These are phyloP conservation scores for Oedothorax gibbosus DNA, from an alignment of 1,140 invertebrate genomes.

Conservation along the genomic window DNA sequence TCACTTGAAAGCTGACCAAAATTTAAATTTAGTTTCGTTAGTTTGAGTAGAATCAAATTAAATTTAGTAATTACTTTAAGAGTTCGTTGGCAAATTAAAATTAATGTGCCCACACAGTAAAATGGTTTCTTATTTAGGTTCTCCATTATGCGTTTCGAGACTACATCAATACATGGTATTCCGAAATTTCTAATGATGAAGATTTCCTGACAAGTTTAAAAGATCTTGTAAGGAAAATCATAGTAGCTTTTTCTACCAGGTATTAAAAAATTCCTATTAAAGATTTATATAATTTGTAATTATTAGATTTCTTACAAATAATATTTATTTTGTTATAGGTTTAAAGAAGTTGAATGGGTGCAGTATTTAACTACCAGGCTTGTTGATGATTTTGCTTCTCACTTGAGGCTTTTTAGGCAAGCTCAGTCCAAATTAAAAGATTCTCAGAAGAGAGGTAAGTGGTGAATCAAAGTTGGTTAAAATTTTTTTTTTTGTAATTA, in stretches of 20 bases:
- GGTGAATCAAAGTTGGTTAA: background rate
- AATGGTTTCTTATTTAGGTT: slow-evolving; percentile 69
- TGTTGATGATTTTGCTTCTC: slow-evolving; percentile 90
- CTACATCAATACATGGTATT: slow-evolving; percentile 84
- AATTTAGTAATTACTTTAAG: background rate
- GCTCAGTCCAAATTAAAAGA: slow-evolving; percentile 76
- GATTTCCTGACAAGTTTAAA: slow-evolving; percentile 72
- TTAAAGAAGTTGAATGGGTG: slow-evolving; percentile 91
- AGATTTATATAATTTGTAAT: background rate
- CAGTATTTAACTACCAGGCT: slow-evolving; percentile 85
- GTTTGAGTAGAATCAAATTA: background rate
- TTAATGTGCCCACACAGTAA: slow-evolving; percentile 19
- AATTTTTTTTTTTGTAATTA: background rate
- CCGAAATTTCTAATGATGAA: slow-evolving; percentile 72
- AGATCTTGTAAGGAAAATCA: slow-evolving; percentile 71
- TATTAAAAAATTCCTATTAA: slow-evolving; percentile 63
- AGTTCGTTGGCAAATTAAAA: background rate
- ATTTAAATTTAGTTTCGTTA: background rate
- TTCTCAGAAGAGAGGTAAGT: slow-evolving; percentile 69
- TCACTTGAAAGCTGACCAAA: background rate
- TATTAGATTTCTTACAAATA: background rate
- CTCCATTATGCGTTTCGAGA: slow-evolving; percentile 81
- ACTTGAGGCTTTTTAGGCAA: slow-evolving; percentile 83
- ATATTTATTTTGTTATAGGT: slow-evolving; percentile 70
- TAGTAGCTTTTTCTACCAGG: slow-evolving; percentile 73